Evolutionary conservation across 2,113 vertebrate genomes (phyloP).

Genomic region (human (Homo sapiens)): GRCh38 chr3:17433001-17433500

Average conservation of each 20-base stretch:
- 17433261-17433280: not conserved
- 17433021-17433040: not conserved
- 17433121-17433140: not conserved
- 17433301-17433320: too few relatives aligned
- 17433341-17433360: too few relatives aligned
- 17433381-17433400: too few relatives aligned
- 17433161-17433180: not conserved
- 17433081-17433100: not conserved
- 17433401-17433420: too few relatives aligned
- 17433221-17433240: not conserved
- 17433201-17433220: not conserved
- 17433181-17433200: not conserved
- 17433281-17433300: too few relatives aligned
- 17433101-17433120: not conserved
- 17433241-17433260: not conserved
- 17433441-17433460: too few relatives aligned
- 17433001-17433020: not conserved
- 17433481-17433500: too few relatives aligned
- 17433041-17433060: not conserved
- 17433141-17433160: not conserved
- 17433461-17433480: too few relatives aligned
- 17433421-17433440: too few relatives aligned
- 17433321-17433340: too few relatives aligned
- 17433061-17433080: not conserved
- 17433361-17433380: too few relatives aligned